Conservation (phyloP, 2,888 invertebrate species). For the Acrobasis repandana region DNA sequence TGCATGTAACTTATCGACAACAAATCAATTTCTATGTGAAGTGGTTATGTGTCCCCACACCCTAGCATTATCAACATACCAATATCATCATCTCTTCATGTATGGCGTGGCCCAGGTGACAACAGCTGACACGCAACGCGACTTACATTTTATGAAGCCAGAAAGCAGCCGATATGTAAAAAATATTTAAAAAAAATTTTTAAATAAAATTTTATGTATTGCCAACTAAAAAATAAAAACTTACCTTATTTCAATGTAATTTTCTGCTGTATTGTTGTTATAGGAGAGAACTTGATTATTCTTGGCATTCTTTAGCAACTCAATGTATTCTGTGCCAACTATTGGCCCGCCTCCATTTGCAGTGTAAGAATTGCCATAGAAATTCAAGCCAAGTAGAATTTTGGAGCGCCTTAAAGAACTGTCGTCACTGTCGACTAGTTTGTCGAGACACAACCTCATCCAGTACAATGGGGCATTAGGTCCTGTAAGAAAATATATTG, state of each 20-base stretch:
- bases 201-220: too few species aligned
- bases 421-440: conserved; percentile 85
- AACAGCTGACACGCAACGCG: too few species aligned
- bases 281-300: conserved; percentile 87
- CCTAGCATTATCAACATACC: too few species aligned
- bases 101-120: too few species aligned
- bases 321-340: conserved; percentile 89
- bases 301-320: conserved; percentile 88
- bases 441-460: conserved; percentile 89
- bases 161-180: too few species aligned
- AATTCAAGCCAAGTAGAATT: conserved; percentile 94
- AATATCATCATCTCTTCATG: too few species aligned
- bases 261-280: conserved; percentile 91
- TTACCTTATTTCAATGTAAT: conserved; percentile 93
- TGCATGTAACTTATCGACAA: too few species aligned
- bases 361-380: conserved; percentile 95
- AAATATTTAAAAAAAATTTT: too few species aligned
- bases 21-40: too few species aligned
- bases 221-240: conserved; percentile 35
- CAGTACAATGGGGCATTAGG: conserved; percentile 95
- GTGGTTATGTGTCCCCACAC: too few species aligned
- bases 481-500: conserved; percentile 68
- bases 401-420: conserved; percentile 85
- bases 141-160: too few species aligned
- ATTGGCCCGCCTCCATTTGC: conserved; percentile 92